Evolutionary conservation across 64 coral and sea anemone species (phyloP).

Genomic region (Montipora cactus): DNA sequence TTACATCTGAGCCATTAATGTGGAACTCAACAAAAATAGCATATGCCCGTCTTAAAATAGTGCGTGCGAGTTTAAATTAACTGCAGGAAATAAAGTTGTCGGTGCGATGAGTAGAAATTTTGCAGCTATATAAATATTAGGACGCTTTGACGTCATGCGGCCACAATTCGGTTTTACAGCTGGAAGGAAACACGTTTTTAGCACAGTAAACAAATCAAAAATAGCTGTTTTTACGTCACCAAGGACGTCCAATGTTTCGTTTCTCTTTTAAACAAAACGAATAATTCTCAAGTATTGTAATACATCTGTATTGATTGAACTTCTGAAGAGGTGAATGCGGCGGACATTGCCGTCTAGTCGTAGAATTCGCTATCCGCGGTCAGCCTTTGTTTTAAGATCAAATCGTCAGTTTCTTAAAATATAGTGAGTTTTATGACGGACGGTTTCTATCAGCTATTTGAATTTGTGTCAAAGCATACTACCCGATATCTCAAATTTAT

Average conservation of each 20-base stretch:
- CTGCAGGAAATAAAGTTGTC: neutral
- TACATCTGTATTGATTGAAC: neutral
- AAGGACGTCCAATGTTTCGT: neutral
- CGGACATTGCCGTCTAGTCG: too few species aligned
- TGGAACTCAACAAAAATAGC: too few species aligned
- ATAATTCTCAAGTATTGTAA: neutral
- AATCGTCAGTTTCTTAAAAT: neutral
- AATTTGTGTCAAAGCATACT: neutral
- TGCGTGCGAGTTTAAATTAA: neutral
- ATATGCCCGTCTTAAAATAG: neutral
- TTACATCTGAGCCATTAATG: too few species aligned
- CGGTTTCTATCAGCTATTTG: neutral
- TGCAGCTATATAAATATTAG: neutral
- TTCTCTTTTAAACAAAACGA: neutral
- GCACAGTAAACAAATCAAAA: neutral
- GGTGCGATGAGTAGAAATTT: neutral
- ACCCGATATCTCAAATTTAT: neutral
- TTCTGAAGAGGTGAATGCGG: neutral
- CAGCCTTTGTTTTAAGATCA: neutral
- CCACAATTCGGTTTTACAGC: conserved; percentile 14
- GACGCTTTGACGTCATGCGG: conserved; percentile 8
- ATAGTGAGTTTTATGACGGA: neutral
- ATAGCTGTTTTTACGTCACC: conserved; percentile 26
- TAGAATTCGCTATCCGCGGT: too few species aligned
- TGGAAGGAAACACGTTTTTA: conserved; percentile 7